Evolutionary conservation across 1,140 invertebrate species (phyloP).

Genomic region (Apis laboriosa): DNA sequence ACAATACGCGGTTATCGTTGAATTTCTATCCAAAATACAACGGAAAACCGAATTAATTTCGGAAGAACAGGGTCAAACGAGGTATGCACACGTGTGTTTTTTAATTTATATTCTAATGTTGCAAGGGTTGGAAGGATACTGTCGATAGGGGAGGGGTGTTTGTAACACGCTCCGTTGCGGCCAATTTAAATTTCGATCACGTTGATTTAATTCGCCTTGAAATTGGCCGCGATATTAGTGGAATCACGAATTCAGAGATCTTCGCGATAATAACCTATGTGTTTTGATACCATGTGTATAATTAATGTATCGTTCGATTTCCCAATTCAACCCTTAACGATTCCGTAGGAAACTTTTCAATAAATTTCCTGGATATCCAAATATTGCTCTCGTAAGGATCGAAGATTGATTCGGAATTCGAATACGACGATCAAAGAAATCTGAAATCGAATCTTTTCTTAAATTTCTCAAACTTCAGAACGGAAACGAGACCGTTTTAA

Average conservation of each 20-base stretch:
- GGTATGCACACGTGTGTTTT: background rate
- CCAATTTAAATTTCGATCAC: slow-evolving; percentile 42
- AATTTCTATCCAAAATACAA: background rate
- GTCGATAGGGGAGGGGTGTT: background rate
- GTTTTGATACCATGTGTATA: no score
- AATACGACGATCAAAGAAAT: no score
- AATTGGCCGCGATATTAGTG: slow-evolving; percentile 18
- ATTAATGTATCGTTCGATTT: no score
- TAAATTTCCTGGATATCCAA: no score
- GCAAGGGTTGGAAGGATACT: background rate
- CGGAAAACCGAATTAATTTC: background rate
- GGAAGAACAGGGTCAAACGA: background rate
- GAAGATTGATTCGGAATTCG: no score
- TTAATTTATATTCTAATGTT: slow-evolving; percentile 47
- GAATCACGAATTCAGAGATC: background rate
- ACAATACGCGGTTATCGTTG: no score
- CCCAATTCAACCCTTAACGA: no score
- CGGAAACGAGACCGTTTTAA: no score
- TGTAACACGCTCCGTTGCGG: background rate
- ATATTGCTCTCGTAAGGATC: no score
- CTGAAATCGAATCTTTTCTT: no score
- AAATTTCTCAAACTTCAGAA: no score
- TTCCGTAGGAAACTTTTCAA: no score
- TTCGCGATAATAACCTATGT: background rate
- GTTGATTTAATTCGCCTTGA: slow-evolving; percentile 31